phyloP scores from a whole-genome alignment of 1,140 invertebrate species.

The Trypoxylus dichotomus region DNA sequence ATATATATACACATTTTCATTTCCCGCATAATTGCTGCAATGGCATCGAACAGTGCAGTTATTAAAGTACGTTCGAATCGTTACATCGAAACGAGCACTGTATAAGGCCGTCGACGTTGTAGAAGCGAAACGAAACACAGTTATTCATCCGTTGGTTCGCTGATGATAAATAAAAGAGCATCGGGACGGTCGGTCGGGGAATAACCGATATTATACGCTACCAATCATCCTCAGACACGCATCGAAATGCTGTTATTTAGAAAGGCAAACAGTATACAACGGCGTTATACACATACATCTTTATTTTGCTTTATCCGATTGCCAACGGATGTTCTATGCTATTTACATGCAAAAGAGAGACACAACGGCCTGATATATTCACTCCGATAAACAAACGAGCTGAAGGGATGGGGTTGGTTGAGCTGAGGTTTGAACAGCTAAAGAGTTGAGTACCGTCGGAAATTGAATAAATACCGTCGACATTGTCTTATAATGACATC shows the following conservation, averaged over 20 bases:
- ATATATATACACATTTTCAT: not conserved
- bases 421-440: not conserved
- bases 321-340: not conserved
- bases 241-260: constrained; percentile 1
- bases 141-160: not conserved
- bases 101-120: not conserved
- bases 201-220: not conserved
- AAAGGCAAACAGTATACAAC: not conserved
- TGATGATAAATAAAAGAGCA: not conserved
- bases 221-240: not conserved
- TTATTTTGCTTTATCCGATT: not conserved
- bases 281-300: not conserved
- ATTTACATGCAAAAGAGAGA: not conserved
- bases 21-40: not conserved
- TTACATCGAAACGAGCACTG: no score
- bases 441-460: not conserved
- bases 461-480: not conserved
- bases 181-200: not conserved
- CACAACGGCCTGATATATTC: not conserved
- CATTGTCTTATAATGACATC: not conserved
- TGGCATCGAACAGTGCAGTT: not conserved
- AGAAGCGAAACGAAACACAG: not conserved
- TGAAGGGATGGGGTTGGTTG: not conserved
- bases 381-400: not conserved
- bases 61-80: not conserved